A percentile compares a stretch with the other conserved stretches of the same genome.
Evolutionary conservation across 2,113 vertebrate genomes (phyloP).

Genomic region (Pelodiscus sinensis): DNA sequence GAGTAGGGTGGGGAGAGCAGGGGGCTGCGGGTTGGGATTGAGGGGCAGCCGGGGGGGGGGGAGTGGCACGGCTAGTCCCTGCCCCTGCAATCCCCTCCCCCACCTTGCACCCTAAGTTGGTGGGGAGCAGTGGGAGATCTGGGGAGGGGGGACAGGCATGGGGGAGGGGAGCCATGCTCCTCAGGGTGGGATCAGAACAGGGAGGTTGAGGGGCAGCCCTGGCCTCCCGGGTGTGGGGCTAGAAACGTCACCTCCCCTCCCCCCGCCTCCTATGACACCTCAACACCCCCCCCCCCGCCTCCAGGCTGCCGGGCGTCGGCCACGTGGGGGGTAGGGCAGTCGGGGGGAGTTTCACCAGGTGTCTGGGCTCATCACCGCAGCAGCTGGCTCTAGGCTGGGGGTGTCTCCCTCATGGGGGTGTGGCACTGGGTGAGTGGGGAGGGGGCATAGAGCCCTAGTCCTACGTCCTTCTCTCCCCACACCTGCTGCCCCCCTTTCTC

Average conservation of each 20-base stretch:
- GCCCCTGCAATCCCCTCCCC: background rate
- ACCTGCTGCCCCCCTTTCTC: conserved; percentile 63
- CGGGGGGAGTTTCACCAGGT: background rate
- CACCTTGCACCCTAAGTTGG: background rate
- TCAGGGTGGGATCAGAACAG: background rate
- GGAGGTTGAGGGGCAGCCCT: background rate
- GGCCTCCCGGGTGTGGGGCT: background rate
- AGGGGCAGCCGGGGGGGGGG: too few relatives aligned
- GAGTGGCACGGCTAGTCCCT: background rate
- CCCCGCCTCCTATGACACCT: background rate
- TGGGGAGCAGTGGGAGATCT: background rate
- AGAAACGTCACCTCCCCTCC: background rate
- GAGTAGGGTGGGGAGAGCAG: too few relatives aligned
- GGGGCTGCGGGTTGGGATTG: too few relatives aligned
- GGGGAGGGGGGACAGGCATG: background rate
- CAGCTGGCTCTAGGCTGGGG: background rate
- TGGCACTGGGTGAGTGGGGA: too few relatives aligned
- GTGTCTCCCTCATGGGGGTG: too few relatives aligned
- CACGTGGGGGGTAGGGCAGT: background rate
- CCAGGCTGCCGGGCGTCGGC: too few relatives aligned
- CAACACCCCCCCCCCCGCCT: background rate
- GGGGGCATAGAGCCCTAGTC: background rate
- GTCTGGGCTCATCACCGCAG: background rate
- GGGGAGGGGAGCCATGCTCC: background rate
- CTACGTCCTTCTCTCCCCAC: conserved; percentile 29